These are phyloP conservation scores for Cataglyphis hispanica DNA, from an alignment of 1,140 invertebrate genomes.

Conservation along the genomic window DNA sequence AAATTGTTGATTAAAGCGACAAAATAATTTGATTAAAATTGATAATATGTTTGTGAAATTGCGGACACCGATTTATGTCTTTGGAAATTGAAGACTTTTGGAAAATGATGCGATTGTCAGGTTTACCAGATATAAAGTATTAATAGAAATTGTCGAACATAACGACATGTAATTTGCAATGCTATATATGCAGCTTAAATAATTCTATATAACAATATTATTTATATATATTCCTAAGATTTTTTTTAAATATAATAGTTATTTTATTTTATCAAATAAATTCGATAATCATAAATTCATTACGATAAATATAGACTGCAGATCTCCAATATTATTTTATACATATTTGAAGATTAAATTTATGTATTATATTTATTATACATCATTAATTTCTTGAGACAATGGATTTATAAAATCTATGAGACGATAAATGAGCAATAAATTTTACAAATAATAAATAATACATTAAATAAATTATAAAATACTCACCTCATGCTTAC, in stretches of 20 bases:
- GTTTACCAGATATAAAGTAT: constrained; percentile 1
- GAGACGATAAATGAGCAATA: too few species aligned
- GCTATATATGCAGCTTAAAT: neutral
- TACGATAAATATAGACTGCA: too few species aligned
- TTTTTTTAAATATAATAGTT: constrained; percentile 3
- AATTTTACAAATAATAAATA: too few species aligned
- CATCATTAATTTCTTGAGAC: too few species aligned
- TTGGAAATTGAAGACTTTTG: constrained; percentile 14
- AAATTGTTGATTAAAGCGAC: neutral
- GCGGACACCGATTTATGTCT: neutral
- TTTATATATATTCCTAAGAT: neutral
- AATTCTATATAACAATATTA: neutral
- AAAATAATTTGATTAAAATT: neutral
- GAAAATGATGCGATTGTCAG: constrained; percentile 2
- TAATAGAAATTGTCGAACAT: neutral
- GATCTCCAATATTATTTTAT: too few species aligned
- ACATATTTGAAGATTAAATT: too few species aligned
- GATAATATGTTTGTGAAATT: constrained; percentile 39
- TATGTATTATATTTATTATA: too few species aligned
- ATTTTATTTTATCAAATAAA: neutral
- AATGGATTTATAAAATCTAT: too few species aligned
- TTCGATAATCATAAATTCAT: too few species aligned
- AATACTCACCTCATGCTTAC: too few species aligned
- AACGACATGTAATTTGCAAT: neutral
- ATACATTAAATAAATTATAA: too few species aligned